Evolutionary conservation across 2,888 invertebrate genomes (phyloP), one percentile per base, ranked within the genome.

Genomic region (Sesamia inferens): DNA sequence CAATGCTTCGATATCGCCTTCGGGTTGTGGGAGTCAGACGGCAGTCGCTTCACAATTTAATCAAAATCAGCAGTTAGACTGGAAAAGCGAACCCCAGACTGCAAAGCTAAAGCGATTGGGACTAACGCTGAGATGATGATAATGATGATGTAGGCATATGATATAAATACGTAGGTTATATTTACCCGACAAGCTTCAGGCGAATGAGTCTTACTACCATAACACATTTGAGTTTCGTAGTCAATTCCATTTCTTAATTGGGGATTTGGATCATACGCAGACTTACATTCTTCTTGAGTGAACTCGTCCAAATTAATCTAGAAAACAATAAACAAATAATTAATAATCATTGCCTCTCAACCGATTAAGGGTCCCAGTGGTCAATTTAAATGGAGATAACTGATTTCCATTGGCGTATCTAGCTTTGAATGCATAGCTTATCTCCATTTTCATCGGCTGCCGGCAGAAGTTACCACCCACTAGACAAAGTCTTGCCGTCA

Each of bases 241-340:
- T 75, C 22, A 11, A 75, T 47, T 13, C 79, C 79, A 0, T 79
- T 5, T 2, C 0, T 39, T 4, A 68, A 2, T 0, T 3, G 0
- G 0, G 42, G 14, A 42, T 14, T 0, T 0, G 19, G 0, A 0
- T 0, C 3, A 48, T 75, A 80, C 0, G 66, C 58, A 1, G 58
- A 0, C 14, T 71, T 79, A 19, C 79, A 79, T 16, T 71, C 80
- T 16, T 76, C 68, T 11, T 80, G 66, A 1, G 58, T 51, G 11
- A 66, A 76, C 47, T 57, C 47, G 13, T 80, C 81, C 55, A 80
- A 48, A 31, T 80, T 66, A 0, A 79, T 67, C 79, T 79, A 48
- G 16, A 79, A 79, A 16, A 39, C 1, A 7, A 62, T 16, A 44
- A 31, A 39, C 11, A 6, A 22, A 31, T 47, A 13, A 51, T 57